Conservation (phyloP, 2,888 invertebrate genomes). For the Notocelia uddmanniana region DNA sequence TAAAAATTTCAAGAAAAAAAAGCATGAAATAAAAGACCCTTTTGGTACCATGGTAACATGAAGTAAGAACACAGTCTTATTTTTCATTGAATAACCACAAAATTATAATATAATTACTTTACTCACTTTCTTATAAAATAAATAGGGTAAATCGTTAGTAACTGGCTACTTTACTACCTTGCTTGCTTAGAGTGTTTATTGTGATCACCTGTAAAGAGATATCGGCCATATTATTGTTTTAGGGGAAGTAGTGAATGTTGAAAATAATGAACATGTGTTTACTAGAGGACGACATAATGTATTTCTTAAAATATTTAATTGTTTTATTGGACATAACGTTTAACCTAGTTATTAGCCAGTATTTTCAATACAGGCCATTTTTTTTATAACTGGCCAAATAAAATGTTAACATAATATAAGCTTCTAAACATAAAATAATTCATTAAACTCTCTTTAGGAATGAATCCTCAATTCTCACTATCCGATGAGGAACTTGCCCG, state of each 20-base stretch:
- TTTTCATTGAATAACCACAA: too few relatives aligned
- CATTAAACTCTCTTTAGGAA: conserved; percentile 4
- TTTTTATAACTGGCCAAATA: conserved; percentile 5
- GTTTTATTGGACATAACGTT: conserved; percentile 6
- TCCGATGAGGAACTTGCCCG: conserved; percentile 15
- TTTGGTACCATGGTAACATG: too few relatives aligned
- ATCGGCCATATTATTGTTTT: conserved; percentile 9
- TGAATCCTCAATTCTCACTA: conserved; percentile 2
- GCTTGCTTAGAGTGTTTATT: conserved; percentile 18
- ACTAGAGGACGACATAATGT: conserved; percentile 11
- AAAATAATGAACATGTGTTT: conserved; percentile 14
- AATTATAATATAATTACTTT: too few relatives aligned
- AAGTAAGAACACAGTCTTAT: too few relatives aligned
- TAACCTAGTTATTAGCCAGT: not conserved
- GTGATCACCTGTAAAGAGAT: conserved; percentile 16
- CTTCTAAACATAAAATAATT: conserved; percentile 6
- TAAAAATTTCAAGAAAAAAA: too few relatives aligned
- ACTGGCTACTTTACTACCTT: conserved; percentile 18
- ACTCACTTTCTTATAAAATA: too few relatives aligned
- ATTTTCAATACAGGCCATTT: conserved; percentile 10
- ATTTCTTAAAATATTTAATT: conserved; percentile 14
- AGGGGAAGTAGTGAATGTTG: conserved; percentile 6
- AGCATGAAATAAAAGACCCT: too few relatives aligned
- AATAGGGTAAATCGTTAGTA: conserved; percentile 12
- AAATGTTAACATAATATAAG: not conserved